Conservation (phyloP, 1,140 invertebrate genomes). For the Brachionus calyciflorus region DNA sequence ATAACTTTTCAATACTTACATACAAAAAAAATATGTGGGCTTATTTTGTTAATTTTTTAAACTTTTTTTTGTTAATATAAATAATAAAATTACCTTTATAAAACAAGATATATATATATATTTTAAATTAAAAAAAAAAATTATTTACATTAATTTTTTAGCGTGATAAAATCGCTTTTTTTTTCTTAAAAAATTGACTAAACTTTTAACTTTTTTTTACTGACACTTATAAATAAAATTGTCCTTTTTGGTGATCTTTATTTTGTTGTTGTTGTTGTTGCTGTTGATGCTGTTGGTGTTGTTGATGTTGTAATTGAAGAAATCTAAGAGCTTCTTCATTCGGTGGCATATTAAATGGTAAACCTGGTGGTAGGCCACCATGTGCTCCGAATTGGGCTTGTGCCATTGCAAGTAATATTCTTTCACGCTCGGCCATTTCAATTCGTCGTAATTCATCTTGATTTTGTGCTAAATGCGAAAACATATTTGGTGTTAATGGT, state of each 20-base stretch:
- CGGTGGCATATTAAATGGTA: conserved; percentile 9
- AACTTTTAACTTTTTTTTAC: too few species aligned
- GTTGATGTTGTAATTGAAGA: conserved; percentile 10
- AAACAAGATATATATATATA: too few species aligned
- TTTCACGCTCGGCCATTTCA: conserved; percentile 17
- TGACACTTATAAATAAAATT: conserved; percentile 27
- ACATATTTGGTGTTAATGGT: background rate
- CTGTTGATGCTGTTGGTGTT: background rate
- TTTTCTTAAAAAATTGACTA: too few species aligned
- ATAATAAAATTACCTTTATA: too few species aligned
- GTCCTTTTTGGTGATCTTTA: conserved; percentile 19
- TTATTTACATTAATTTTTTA: too few species aligned
- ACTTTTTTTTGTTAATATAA: too few species aligned
- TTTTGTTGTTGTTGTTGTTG: conserved; percentile 24
- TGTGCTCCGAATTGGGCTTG: background rate
- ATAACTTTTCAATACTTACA: too few species aligned
- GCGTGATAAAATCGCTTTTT: too few species aligned
- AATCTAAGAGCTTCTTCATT: conserved; percentile 29
- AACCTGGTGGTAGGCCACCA: background rate
- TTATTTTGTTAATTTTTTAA: too few species aligned
- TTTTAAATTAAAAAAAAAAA: too few species aligned
- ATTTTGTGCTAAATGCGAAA: background rate
- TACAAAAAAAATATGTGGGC: too few species aligned
- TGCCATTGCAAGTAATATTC: conserved; percentile 18
- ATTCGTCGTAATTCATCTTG: background rate